Conservation (phyloP, 2,888 invertebrate genomes). For the Xestia c-nigrum region DNA sequence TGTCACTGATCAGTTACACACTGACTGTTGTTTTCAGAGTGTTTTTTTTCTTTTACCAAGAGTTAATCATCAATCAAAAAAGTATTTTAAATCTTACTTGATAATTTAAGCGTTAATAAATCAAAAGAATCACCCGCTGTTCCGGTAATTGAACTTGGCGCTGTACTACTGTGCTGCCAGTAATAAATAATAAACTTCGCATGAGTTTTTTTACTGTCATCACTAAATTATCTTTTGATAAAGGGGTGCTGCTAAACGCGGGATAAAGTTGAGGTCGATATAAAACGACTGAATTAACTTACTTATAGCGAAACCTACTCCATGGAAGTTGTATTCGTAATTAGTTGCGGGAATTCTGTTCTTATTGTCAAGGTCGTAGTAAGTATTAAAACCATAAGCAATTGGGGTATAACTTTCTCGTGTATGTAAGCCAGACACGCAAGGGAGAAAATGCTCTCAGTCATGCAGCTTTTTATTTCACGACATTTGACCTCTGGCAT, state of each 20-base stretch:
- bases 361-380: slow-evolving; percentile 58
- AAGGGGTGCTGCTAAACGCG: neutral
- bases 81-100: neutral
- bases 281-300: slow-evolving; percentile 2
- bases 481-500: slow-evolving; percentile 5
- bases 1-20: neutral
- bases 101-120: neutral
- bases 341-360: slow-evolving; percentile 46
- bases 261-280: slow-evolving; percentile 6
- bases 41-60: neutral
- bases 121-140: neutral
- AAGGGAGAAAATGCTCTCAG: slow-evolving; percentile 37
- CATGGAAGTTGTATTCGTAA: slow-evolving; percentile 54
- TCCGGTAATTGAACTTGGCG: slow-evolving; percentile 9
- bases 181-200: slow-evolving; percentile 10
- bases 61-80: neutral
- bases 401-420: slow-evolving; percentile 32
- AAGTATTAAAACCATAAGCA: slow-evolving; percentile 12
- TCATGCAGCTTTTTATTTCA: slow-evolving; percentile 45
- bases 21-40: neutral
- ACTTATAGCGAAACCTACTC: slow-evolving; percentile 26
- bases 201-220: neutral
- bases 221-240: slow-evolving; percentile 17
- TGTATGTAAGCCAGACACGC: slow-evolving; percentile 45
- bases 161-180: neutral